These are phyloP conservation scores for Drosophila ambigua DNA, from an alignment of 1,140 invertebrate genomes.

Conservation along the genomic window DNA sequence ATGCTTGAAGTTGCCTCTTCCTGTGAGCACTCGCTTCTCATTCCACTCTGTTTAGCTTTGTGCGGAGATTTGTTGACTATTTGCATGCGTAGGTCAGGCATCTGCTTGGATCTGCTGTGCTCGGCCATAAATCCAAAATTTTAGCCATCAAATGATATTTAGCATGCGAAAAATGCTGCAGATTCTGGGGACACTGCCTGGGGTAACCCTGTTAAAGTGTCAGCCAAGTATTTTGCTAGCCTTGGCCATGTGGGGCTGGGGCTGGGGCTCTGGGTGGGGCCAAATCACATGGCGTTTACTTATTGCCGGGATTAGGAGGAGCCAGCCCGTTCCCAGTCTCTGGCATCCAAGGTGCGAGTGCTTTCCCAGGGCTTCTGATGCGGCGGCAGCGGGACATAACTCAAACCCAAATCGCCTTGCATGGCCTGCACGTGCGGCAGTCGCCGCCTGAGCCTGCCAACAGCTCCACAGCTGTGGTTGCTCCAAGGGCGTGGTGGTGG, in stretches of 20 bases:
- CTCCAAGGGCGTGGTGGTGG: no score
- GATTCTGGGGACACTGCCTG: background rate
- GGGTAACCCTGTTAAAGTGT: conserved; percentile 51
- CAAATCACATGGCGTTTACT: conserved; percentile 59
- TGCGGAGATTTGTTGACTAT: conserved; percentile 40
- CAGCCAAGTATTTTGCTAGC: conserved; percentile 57
- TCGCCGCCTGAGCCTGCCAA: conserved; percentile 53
- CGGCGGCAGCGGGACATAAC: conserved; percentile 42
- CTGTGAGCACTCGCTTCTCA: conserved; percentile 1
- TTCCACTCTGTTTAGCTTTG: no score
- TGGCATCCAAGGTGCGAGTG: conserved; percentile 23
- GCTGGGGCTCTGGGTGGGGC: conserved; percentile 31
- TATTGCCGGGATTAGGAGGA: conserved; percentile 53
- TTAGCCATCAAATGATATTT: conserved; percentile 44
- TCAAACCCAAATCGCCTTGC: conserved; percentile 59
- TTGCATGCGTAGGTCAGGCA: no score
- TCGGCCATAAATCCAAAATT: conserved; percentile 34
- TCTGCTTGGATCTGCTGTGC: conserved; percentile 5
- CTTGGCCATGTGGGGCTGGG: conserved; percentile 26
- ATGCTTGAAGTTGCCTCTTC: no score
- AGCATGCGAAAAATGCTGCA: background rate
- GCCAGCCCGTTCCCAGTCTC: conserved; percentile 10
- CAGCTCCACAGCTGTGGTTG: conserved; percentile 53
- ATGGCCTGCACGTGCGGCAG: conserved; percentile 53
- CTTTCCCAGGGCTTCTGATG: conserved; percentile 32